Percentiles rank a stretch among this genome's conserved stretches.
phyloP scores from a whole-genome alignment of 2,797 vertebrate species.

The Sebastes matsubarae region DNA sequence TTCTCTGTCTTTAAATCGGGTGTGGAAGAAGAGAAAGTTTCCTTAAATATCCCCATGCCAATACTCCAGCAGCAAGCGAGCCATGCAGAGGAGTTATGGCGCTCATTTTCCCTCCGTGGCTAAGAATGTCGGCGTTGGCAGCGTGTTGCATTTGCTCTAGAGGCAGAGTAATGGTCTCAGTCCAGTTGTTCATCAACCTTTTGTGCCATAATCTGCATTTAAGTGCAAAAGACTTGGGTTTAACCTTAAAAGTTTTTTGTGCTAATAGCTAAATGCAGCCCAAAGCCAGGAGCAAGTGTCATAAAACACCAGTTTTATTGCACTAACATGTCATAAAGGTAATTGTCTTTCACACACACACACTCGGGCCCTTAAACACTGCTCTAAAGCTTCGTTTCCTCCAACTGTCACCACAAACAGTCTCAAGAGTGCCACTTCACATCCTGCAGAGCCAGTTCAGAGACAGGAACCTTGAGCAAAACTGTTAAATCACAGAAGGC shows the following conservation, averaged over 20 bases:
- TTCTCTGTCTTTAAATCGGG: not conserved
- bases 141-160: conserved; percentile 7
- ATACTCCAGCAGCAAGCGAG: conserved; percentile 22
- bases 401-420: conserved; percentile 31
- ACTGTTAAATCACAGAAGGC: conserved; percentile 46
- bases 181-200: conserved; percentile 46
- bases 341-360: conserved; percentile 42
- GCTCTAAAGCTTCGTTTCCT: conserved; percentile 37
- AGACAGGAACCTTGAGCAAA: conserved; percentile 34
- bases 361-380: conserved; percentile 36
- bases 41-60: not conserved
- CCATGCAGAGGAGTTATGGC: conserved; percentile 42
- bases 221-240: conserved; percentile 30
- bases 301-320: conserved; percentile 69
- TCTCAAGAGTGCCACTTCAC: conserved; percentile 53
- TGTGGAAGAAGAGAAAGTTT: not conserved
- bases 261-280: conserved; percentile 49
- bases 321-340: conserved; percentile 66
- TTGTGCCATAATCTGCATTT: conserved; percentile 40
- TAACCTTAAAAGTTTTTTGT: conserved; percentile 54
- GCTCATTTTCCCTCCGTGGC: conserved; percentile 8
- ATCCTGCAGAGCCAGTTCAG: conserved; percentile 21
- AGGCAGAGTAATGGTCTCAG: conserved; percentile 29
- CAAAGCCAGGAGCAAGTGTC: conserved; percentile 36
- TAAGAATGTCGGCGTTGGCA: conserved; percentile 1